These are phyloP conservation scores for Malthinus flaveolus DNA, from an alignment of 2,888 invertebrate genomes.

Conservation along the genomic window DNA sequence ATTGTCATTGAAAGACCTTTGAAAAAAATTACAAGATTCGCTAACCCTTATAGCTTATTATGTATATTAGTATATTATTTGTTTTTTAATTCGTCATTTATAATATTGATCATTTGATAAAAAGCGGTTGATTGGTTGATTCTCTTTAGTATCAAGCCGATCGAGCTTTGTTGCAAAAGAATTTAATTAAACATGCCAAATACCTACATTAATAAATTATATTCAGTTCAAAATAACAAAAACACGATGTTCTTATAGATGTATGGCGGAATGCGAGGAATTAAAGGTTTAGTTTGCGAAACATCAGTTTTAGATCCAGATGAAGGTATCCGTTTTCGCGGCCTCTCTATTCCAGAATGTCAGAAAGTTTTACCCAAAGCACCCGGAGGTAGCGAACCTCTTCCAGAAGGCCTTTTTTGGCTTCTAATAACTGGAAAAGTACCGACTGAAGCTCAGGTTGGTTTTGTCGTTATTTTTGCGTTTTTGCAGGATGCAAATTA, in stretches of 20 bases:
- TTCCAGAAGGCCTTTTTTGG: constrained; percentile 96
- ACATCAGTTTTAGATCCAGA: constrained; percentile 94
- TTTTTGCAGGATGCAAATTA: not conserved
- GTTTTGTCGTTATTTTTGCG: not conserved
- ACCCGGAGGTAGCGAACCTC: constrained; percentile 76
- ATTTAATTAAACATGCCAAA: too few species aligned
- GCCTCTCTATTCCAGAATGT: constrained; percentile 90
- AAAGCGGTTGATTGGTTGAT: too few species aligned
- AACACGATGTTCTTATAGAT: constrained; percentile 56
- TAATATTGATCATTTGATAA: too few species aligned
- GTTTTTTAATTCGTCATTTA: too few species aligned
- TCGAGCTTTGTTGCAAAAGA: too few species aligned
- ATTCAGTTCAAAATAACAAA: not conserved
- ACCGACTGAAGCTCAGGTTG: constrained; percentile 78
- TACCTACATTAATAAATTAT: not conserved
- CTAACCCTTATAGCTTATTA: too few species aligned
- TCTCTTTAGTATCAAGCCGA: too few species aligned
- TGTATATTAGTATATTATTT: too few species aligned
- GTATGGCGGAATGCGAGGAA: constrained; percentile 96
- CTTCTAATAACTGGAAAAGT: constrained; percentile 86
- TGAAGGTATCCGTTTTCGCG: constrained; percentile 94
- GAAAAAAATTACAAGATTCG: too few species aligned
- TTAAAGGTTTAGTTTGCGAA: constrained; percentile 93
- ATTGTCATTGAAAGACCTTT: constrained; percentile 14
- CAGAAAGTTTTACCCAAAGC: constrained; percentile 86